These are phyloP conservation scores for Leguminivora glycinivorella DNA, from an alignment of 1,140 invertebrate genomes.

Conservation along the genomic window DNA sequence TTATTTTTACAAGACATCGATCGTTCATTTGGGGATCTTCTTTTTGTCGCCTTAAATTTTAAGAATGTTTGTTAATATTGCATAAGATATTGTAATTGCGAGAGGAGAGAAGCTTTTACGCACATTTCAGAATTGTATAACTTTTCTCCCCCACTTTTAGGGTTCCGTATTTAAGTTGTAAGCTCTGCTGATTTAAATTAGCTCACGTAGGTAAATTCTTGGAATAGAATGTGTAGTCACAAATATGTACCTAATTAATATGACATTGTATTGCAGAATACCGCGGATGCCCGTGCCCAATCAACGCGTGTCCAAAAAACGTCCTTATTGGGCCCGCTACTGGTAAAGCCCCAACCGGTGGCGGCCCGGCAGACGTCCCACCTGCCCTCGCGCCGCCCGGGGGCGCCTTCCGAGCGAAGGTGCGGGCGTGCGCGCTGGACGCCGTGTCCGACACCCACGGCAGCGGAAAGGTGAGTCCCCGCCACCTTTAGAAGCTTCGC, in stretches of 20 bases:
- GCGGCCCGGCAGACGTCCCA: constrained; percentile 70
- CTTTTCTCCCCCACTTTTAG: too few relatives aligned
- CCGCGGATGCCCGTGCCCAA: constrained; percentile 90
- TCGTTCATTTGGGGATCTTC: too few relatives aligned
- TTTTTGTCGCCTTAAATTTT: too few relatives aligned
- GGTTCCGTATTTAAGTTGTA: too few relatives aligned
- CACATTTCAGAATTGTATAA: too few relatives aligned
- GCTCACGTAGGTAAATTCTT: too few relatives aligned
- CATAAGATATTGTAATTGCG: too few relatives aligned
- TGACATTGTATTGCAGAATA: constrained; percentile 62
- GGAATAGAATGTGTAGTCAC: too few relatives aligned
- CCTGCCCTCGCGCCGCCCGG: constrained; percentile 73
- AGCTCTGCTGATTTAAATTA: too few relatives aligned
- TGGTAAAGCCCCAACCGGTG: constrained; percentile 84
- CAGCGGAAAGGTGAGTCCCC: constrained; percentile 63
- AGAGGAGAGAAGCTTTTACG: too few relatives aligned
- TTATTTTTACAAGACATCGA: too few relatives aligned
- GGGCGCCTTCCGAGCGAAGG: constrained; percentile 72
- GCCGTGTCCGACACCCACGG: constrained; percentile 63
- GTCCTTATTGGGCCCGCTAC: constrained; percentile 97
- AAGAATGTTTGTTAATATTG: too few relatives aligned
- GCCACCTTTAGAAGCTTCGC: neutral
- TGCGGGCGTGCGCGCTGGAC: constrained; percentile 68
- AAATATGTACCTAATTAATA: neutral
- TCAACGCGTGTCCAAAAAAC: constrained; percentile 97